Evolutionary conservation across 2,888 invertebrate species (phyloP).

Genomic region (Panzeria rudis): DNA sequence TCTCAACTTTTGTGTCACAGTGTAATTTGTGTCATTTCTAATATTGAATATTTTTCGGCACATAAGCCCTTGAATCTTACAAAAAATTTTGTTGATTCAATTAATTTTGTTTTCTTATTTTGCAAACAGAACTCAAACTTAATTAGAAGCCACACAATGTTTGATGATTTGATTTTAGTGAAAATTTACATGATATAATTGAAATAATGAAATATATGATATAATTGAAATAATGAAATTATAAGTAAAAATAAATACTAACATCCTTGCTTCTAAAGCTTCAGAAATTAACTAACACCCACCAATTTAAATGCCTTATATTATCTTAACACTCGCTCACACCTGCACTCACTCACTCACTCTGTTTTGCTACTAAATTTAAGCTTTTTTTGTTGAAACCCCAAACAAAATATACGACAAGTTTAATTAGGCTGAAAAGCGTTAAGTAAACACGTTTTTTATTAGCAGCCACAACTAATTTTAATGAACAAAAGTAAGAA

Average conservation of each 20-base stretch:
- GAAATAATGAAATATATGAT: background rate
- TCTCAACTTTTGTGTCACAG: too few relatives aligned
- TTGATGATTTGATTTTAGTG: background rate
- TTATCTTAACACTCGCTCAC: background rate
- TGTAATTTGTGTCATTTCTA: background rate
- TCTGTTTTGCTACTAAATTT: background rate
- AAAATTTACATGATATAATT: background rate
- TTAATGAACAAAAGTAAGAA: conserved; percentile 14
- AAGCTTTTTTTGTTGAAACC: background rate
- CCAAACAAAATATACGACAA: conserved; percentile 32
- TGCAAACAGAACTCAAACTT: background rate
- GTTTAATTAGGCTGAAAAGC: conserved; percentile 62
- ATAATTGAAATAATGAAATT: background rate
- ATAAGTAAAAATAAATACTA: background rate
- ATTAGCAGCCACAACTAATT: conserved; percentile 55
- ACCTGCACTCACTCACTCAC: too few relatives aligned
- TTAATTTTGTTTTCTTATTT: background rate
- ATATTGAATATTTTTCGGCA: background rate
- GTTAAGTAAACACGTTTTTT: conserved; percentile 59
- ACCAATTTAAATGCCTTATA: background rate
- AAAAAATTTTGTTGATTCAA: background rate
- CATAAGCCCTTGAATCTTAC: background rate
- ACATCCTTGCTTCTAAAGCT: background rate
- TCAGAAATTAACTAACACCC: background rate
- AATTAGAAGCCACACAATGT: background rate